phyloP scores from a whole-genome alignment of 2,113 vertebrate genomes.

The Ictidomys tridecemlineatus region DNA sequence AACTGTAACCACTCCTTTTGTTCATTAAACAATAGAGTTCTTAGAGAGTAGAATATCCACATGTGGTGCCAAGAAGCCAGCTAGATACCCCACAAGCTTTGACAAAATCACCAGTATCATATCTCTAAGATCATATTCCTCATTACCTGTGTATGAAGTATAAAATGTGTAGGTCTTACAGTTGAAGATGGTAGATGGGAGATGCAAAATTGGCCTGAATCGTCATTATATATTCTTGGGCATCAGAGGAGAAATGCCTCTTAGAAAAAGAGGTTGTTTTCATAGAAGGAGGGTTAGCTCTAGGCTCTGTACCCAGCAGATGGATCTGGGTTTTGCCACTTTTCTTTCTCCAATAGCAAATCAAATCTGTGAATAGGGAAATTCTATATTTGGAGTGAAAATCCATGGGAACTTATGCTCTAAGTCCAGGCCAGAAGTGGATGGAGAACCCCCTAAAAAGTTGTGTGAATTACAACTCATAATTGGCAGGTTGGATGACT shows the following conservation, averaged over 20 bases:
- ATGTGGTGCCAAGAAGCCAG: neutral
- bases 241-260: neutral
- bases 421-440: conserved; percentile 3
- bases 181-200: neutral
- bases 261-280: neutral
- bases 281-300: neutral
- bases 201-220: neutral
- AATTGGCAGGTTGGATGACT: conserved; percentile 65
- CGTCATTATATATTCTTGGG: neutral
- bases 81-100: neutral
- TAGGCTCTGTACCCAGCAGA: conserved; percentile 27
- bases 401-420: conserved; percentile 59
- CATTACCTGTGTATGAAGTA: neutral
- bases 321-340: conserved; percentile 64
- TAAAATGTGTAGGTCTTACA: neutral
- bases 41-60: neutral
- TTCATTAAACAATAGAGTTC: neutral
- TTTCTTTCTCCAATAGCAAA: conserved; percentile 43
- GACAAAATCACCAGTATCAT: neutral
- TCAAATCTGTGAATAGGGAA: conserved; percentile 61
- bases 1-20: neutral
- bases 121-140: neutral
- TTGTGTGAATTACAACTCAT: conserved; percentile 71
- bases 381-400: conserved; percentile 68
- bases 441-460: neutral